These are phyloP conservation scores for Pseudomugil gertrudae DNA, from an alignment of 2,797 vertebrate species.

Conservation along the genomic window DNA sequence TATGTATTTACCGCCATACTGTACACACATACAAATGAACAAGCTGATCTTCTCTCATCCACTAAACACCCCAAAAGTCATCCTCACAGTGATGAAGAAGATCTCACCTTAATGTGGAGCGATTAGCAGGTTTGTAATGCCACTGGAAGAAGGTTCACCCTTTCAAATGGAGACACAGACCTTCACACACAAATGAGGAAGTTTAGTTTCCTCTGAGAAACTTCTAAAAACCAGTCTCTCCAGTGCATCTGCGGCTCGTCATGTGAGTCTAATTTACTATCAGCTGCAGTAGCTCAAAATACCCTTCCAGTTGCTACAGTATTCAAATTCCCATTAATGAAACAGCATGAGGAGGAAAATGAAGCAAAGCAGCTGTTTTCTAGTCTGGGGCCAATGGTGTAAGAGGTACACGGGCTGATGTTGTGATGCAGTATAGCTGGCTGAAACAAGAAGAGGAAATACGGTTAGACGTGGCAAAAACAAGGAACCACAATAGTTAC, in stretches of 20 bases:
- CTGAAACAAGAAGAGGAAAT: neutral
- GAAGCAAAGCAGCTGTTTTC: no score
- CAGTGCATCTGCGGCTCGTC: slow-evolving; percentile 33
- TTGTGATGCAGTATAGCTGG: neutral
- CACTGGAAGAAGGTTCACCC: neutral
- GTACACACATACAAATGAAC: neutral
- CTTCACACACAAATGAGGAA: slow-evolving; percentile 45
- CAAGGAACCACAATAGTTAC: neutral
- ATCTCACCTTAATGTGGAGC: slow-evolving; percentile 41
- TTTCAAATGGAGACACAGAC: neutral
- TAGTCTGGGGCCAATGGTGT: neutral
- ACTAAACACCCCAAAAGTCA: neutral
- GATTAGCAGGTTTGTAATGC: neutral
- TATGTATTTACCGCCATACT: neutral
- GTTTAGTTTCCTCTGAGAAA: slow-evolving; percentile 33
- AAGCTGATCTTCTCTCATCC: no score
- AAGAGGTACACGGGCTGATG: neutral
- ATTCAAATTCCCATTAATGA: neutral
- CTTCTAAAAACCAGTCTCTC: slow-evolving; percentile 2
- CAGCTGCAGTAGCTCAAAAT: slow-evolving; percentile 31
- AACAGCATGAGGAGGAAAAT: neutral
- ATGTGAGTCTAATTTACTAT: slow-evolving; percentile 63
- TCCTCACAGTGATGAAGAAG: neutral
- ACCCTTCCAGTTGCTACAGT: neutral
- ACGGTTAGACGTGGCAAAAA: neutral